Conservation (phyloP, 2,797 vertebrate species). For the Aplochiton taeniatus region DNA sequence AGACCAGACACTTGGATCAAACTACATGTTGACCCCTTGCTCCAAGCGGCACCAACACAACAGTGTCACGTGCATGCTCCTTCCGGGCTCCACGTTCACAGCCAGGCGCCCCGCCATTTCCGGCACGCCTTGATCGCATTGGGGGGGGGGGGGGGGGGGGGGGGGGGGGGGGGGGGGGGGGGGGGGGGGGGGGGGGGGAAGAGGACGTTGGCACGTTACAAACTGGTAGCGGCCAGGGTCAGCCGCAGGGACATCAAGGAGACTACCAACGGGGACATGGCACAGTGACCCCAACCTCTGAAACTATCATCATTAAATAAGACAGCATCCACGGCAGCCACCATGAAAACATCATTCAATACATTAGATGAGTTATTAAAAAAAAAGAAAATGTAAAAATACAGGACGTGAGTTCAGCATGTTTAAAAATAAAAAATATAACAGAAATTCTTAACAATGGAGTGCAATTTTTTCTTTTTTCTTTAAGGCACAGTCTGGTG, state of each 20-base stretch:
- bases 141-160: conserved; percentile 2
- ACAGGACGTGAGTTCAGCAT: conserved; percentile 19
- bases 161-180: not conserved
- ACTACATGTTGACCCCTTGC: not conserved
- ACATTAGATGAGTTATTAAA: conserved; percentile 38
- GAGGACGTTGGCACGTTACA: conserved; percentile 44
- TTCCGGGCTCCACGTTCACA: no score
- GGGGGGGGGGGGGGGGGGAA: conserved; percentile 8
- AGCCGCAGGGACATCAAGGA: no score
- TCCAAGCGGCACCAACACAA: not conserved
- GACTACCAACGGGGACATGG: no score
- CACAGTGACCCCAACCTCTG: conserved; percentile 13
- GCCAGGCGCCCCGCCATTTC: no score
- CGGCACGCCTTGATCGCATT: not conserved
- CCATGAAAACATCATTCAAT: conserved; percentile 33
- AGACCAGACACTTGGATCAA: not conserved
- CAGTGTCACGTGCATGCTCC: conserved; percentile 14
- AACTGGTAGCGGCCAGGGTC: no score
- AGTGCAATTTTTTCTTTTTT: conserved; percentile 70
- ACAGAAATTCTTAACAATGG: conserved; percentile 36
- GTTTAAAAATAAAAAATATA: conserved; percentile 19
- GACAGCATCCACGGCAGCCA: conserved; percentile 31
- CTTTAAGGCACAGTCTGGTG: conserved; percentile 67
- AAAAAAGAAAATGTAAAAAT: conserved; percentile 29
- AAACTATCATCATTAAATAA: conserved; percentile 66